phyloP scores from a whole-genome alignment of 2,888 invertebrate genomes.

The Polydrusus cervinus region DNA sequence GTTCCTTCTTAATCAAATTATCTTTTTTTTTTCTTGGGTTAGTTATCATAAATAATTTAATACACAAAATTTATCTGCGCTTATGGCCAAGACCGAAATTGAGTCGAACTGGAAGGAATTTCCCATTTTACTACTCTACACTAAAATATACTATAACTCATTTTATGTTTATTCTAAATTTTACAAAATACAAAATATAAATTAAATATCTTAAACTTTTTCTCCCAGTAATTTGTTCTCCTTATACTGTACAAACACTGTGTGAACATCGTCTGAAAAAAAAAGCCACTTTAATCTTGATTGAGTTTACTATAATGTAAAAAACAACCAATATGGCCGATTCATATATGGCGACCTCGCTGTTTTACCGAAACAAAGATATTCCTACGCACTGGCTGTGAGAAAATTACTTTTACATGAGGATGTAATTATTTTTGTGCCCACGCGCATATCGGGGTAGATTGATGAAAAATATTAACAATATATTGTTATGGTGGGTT shows the following conservation, averaged over 20 bases:
- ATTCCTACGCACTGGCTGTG: slow-evolving; percentile 46
- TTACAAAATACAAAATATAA: too few species aligned
- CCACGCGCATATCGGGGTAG: slow-evolving; percentile 29
- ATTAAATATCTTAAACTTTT: too few species aligned
- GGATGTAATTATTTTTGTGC: slow-evolving; percentile 40
- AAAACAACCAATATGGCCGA: slow-evolving; percentile 22
- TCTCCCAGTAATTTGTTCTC: neutral
- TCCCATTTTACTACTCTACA: too few species aligned
- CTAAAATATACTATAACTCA: too few species aligned
- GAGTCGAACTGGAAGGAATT: too few species aligned
- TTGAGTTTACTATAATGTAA: neutral
- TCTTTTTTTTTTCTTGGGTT: too few species aligned
- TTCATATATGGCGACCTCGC: slow-evolving; percentile 23
- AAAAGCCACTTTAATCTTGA: slow-evolving; percentile 16
- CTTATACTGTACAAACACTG: neutral
- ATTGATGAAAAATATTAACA: slow-evolving; percentile 15
- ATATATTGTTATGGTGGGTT: neutral
- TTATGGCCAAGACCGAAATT: too few species aligned
- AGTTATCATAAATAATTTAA: too few species aligned
- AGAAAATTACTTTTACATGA: slow-evolving; percentile 46
- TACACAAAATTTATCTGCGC: too few species aligned
- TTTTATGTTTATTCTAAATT: too few species aligned
- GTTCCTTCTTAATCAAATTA: too few species aligned
- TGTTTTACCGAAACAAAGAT: slow-evolving; percentile 34
- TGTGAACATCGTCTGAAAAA: neutral